Conservation (phyloP, 23 tunicate species). For the Oikopleura albicans region DNA sequence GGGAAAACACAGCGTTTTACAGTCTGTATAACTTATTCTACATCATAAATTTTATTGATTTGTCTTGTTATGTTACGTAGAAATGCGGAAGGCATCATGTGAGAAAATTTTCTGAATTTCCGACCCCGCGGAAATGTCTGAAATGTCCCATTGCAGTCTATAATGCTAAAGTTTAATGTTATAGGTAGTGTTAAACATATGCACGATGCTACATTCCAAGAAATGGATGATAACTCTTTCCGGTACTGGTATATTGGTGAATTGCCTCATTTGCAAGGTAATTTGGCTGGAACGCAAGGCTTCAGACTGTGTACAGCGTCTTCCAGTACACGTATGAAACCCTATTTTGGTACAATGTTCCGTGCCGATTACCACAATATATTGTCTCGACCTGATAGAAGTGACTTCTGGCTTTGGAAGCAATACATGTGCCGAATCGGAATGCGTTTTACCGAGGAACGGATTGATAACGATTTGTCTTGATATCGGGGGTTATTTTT, state of each 20-base stretch:
- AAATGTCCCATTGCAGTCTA: no score
- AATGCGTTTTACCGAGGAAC: background rate
- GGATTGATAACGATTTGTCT: no score
- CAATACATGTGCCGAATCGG: background rate
- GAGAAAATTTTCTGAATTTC: no score
- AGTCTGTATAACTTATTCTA: no score
- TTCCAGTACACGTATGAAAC: background rate
- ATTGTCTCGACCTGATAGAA: background rate
- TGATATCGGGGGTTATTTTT: no score
- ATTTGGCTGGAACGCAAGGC: background rate
- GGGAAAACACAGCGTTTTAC: no score
- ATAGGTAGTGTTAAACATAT: background rate
- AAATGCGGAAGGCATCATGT: no score
- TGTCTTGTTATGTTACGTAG: no score
- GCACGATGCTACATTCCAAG: background rate
- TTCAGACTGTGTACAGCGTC: background rate
- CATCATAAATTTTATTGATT: no score
- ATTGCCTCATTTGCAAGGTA: background rate
- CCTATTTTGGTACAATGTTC: background rate
- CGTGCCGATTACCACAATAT: background rate
- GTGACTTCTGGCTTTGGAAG: background rate
- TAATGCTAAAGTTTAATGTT: no score
- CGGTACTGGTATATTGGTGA: background rate
- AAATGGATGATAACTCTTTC: background rate
- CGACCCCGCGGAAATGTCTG: no score